Percentiles rank a stretch among this genome's conserved stretches.
Evolutionary conservation across 2,888 invertebrate genomes (phyloP).

Genomic region (Dicyrtoma fusca): DNA sequence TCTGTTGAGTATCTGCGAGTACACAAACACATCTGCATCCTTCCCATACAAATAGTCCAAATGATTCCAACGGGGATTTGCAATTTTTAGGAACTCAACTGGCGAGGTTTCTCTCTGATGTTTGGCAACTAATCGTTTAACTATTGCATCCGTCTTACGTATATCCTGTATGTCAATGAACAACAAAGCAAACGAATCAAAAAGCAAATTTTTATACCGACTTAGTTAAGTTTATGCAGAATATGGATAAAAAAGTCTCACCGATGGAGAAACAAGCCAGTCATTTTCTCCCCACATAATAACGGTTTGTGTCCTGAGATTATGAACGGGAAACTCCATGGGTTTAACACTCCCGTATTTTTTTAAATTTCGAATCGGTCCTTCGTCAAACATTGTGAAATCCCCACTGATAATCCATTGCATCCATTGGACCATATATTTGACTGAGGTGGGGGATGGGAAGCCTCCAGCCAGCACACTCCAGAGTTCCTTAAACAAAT

Average conservation of each 20-base stretch:
- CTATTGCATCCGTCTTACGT: too few relatives aligned
- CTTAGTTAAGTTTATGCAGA: not conserved
- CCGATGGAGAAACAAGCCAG: not conserved
- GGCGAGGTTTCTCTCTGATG: too few relatives aligned
- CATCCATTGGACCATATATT: not conserved
- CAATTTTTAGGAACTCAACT: too few relatives aligned
- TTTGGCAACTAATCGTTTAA: too few relatives aligned
- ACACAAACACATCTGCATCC: too few relatives aligned
- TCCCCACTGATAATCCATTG: conserved; percentile 4
- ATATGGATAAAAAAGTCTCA: not conserved
- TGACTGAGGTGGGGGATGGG: not conserved
- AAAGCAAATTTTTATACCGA: too few relatives aligned
- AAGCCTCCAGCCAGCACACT: not conserved
- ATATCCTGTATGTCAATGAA: too few relatives aligned
- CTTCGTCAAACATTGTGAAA: conserved; percentile 5
- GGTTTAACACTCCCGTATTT: not conserved
- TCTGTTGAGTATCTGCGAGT: too few relatives aligned
- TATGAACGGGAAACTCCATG: not conserved
- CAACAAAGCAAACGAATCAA: too few relatives aligned
- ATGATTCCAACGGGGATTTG: too few relatives aligned
- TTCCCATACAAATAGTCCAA: too few relatives aligned
- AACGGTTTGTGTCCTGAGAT: not conserved
- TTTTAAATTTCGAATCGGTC: not conserved
- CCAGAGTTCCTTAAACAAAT: conserved; percentile 1
- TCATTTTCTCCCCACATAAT: conserved; percentile 1